Evolutionary conservation across 2,797 vertebrate genomes (phyloP).

Genomic region (Aplochiton taeniatus): DNA sequence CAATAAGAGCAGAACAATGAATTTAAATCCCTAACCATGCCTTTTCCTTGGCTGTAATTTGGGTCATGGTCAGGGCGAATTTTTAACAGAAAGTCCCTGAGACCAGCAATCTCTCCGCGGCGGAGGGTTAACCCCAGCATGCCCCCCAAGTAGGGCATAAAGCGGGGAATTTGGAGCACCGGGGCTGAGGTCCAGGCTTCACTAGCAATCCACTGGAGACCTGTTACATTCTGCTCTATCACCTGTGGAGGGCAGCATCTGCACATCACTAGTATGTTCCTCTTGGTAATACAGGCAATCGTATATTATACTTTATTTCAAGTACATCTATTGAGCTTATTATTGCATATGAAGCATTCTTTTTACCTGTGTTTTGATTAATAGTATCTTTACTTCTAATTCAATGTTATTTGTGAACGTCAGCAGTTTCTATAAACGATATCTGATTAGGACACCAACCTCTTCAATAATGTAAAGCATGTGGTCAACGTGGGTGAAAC

Average conservation of each 20-base stretch:
- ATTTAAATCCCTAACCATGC: constrained; percentile 32
- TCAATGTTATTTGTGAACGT: background rate
- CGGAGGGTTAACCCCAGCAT: constrained; percentile 66
- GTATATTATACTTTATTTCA: no score
- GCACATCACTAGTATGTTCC: background rate
- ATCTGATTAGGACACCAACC: background rate
- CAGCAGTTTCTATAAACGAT: background rate
- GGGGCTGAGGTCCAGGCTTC: constrained; percentile 19
- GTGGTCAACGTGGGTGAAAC: constrained; percentile 33
- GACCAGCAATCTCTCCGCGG: constrained; percentile 66
- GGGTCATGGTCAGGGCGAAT: constrained; percentile 25
- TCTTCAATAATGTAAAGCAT: constrained; percentile 5
- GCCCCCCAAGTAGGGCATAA: constrained; percentile 55
- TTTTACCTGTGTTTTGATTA: background rate
- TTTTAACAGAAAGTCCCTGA: constrained; percentile 52
- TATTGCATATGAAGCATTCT: no score
- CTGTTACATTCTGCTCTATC: constrained; percentile 46
- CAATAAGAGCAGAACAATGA: background rate
- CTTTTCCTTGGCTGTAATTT: constrained; percentile 14
- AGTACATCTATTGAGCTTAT: no score
- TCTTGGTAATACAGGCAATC: no score
- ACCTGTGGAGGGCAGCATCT: constrained; percentile 47
- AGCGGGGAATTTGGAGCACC: constrained; percentile 36
- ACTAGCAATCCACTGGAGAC: constrained; percentile 48
- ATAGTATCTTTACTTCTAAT: background rate